Percentiles rank a stretch among this genome's conserved stretches.
Evolutionary conservation across 2,113 vertebrate genomes (phyloP).

Genomic region (Aldabrachelys gigantea): DNA sequence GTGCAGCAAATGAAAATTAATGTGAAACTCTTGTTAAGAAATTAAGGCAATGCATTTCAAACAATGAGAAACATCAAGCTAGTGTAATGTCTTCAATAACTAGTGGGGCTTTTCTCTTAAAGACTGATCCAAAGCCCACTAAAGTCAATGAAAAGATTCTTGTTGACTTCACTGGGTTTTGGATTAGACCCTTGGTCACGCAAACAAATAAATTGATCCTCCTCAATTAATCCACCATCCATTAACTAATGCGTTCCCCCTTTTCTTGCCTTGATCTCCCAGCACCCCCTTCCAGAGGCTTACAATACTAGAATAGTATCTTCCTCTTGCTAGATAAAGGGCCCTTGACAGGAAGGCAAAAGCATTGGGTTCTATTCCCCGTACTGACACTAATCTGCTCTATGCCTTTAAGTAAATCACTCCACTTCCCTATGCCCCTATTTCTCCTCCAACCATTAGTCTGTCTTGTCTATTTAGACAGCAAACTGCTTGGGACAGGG

Average conservation of each 20-base stretch:
- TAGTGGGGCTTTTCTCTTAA: neutral
- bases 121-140: neutral
- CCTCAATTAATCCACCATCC: rapidly evolving
- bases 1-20: constrained; percentile 43
- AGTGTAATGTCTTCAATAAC: neutral
- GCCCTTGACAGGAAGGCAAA: neutral
- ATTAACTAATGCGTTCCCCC: neutral
- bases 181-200: neutral
- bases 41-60: constrained; percentile 22
- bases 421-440: neutral
- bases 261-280: neutral
- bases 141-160: neutral
- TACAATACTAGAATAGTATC: neutral
- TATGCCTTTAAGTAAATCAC: neutral
- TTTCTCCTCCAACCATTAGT: neutral
- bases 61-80: neutral
- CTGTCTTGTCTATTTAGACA: neutral
- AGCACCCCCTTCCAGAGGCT: neutral
- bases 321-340: neutral
- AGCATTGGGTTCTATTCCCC: neutral
- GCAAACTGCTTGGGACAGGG: neutral
- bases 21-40: constrained; percentile 35
- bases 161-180: neutral
- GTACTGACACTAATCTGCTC: neutral
- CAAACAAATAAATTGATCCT: neutral